Percentiles rank a stretch among this genome's conserved stretches.
Conservation (phyloP, 2,113 vertebrate genomes). For the Potamarius usumacintae region DNA sequence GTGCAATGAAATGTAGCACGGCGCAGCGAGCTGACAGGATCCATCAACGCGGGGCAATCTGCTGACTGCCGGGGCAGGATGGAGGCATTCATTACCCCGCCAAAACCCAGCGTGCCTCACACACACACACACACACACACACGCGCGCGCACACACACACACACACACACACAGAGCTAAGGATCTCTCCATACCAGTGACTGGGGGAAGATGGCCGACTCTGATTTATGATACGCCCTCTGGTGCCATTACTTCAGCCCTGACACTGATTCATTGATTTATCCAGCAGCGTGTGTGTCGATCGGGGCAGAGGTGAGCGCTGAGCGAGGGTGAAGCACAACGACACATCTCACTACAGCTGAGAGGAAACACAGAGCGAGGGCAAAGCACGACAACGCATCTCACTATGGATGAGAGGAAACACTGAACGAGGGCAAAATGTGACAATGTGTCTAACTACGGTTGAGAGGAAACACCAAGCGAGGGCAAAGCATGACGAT, state of each 20-base stretch:
- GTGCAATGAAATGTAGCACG: conserved; percentile 99
- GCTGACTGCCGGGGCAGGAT: conserved; percentile 97
- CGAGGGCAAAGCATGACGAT: too few relatives aligned
- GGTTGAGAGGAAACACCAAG: too few relatives aligned
- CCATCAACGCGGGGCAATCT: conserved; percentile 95
- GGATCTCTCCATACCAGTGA: conserved; percentile 8
- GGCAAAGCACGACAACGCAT: too few relatives aligned
- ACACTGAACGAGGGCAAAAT: too few relatives aligned
- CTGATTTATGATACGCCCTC: conserved; percentile 88
- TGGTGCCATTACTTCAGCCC: conserved; percentile 85
- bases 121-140: not conserved
- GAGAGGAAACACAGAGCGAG: not conserved
- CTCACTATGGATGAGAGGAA: too few relatives aligned
- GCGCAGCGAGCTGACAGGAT: conserved; percentile 92
- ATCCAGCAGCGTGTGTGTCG: conserved; percentile 77
- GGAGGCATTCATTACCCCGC: conserved; percentile 98
- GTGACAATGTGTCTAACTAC: too few relatives aligned
- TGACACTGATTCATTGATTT: conserved; percentile 95
- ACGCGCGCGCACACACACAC: conserved; percentile 5
- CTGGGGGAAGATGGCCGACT: conserved; percentile 71
- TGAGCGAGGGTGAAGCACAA: conserved; percentile 60
- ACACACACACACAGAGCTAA: not conserved
- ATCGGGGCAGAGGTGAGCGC: conserved; percentile 75
- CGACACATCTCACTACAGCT: not conserved
- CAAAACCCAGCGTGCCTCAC: conserved; percentile 80